phyloP scores from a whole-genome alignment of 2,113 vertebrate genomes.

The Pardalotus punctatus region DNA sequence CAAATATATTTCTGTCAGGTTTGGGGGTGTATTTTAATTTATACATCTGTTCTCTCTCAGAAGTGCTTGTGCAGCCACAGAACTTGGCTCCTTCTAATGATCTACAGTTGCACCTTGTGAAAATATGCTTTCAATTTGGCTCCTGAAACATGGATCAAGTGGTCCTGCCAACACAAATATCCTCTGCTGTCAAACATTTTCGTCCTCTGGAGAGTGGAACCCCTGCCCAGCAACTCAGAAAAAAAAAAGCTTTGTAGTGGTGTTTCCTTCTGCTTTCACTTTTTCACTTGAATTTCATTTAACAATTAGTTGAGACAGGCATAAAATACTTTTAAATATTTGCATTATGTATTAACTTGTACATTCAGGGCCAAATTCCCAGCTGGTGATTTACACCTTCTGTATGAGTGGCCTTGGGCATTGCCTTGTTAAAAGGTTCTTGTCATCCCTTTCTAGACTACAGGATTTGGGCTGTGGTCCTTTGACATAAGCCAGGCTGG shows the following conservation, averaged over 20 bases:
- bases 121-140: constrained; percentile 1
- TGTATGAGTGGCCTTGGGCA: neutral
- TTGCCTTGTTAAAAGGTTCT: neutral
- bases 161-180: constrained; percentile 34
- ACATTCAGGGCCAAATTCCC: neutral
- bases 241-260: neutral
- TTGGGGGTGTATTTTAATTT: neutral
- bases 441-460: neutral
- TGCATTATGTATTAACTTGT: neutral
- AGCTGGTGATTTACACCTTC: neutral
- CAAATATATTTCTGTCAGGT: neutral
- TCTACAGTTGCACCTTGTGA: neutral
- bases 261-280: neutral
- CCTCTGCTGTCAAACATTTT: constrained; percentile 24
- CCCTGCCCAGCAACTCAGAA: neutral
- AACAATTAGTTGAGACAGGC: neutral
- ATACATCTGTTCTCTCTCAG: neutral
- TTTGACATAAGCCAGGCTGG: neutral
- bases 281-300: neutral
- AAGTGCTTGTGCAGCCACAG: neutral
- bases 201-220: neutral
- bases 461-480: neutral
- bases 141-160: constrained; percentile 17
- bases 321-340: neutral
- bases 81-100: constrained; percentile 2